Base-by-base conservation (phyloP, 2,113 vertebrate genomes). In the Nanorana parkeri region DNA sequence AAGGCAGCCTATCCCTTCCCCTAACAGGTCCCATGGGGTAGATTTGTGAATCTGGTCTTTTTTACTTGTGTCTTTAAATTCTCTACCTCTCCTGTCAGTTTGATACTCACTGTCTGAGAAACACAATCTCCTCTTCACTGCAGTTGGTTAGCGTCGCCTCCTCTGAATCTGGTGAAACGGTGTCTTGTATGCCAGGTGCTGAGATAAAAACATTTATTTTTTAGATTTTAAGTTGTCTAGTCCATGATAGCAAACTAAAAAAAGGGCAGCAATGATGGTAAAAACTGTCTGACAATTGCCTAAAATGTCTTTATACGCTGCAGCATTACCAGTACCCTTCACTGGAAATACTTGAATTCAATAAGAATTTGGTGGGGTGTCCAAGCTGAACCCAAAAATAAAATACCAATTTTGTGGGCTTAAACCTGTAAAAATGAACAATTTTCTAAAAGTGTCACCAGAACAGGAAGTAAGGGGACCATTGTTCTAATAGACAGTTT, bases 41-140 rank as follows among this genome's bases (percentile, higher is more conserved):
- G 58, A 74, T 32, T 75, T 67, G 80, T 75, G 71, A 75, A 3
- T 41, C 52, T 56, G 66, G 28, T 66, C 21, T 81, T 52, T 64
- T 21, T 52, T 51, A 10, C 55, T 73, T 65, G 58, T 64, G 63
- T 26, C 71, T 67, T 81, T 65, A 61, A 76, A 36, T 56, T 20
- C 23, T 58, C 13, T 19, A 28, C 28, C 4, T 61, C 26, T 10
- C 36, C 56, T 20, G 60, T 13, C 47, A 32, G 51, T n/a, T 60
- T 52, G 17, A 55, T 75, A 47, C 80, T 82, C 51, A 82, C 71
- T 68, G 61, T 55, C 51, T 75, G 21, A 82, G 80, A 66, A 28
- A 52, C 13, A 28, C n/a, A 28, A 82, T 66, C 26, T 75, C 80
- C 63, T 66, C 58, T 63, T 75, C 19, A 26, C 24, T 75, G 80